Conservation (phyloP, 2,888 invertebrate genomes). For the Prenolepis imparis region DNA sequence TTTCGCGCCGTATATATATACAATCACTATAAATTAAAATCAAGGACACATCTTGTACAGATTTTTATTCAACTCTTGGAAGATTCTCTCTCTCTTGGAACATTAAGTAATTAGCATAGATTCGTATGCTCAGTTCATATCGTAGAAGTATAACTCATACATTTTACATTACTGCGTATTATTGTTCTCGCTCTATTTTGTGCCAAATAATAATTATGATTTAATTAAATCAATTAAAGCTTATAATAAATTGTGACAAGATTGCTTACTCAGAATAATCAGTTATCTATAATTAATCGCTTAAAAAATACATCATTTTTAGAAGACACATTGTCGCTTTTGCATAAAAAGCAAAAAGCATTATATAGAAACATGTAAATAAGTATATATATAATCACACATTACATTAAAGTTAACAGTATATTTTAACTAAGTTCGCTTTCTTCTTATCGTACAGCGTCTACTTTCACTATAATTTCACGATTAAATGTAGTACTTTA, state of each 20-base stretch:
- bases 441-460: neutral
- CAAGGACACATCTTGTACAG: conserved; percentile 29
- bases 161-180: conserved; percentile 14
- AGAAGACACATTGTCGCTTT: neutral
- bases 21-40: neutral
- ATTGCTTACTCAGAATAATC: conserved; percentile 10
- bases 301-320: conserved; percentile 28
- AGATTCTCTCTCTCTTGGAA: too few relatives aligned
- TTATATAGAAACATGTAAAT: conserved; percentile 32
- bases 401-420: conserved; percentile 4
- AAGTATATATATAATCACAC: conserved; percentile 7
- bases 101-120: conserved; percentile 48
- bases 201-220: conserved; percentile 7
- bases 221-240: neutral
- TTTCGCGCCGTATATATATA: neutral
- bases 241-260: conserved; percentile 21
- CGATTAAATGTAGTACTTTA: neutral
- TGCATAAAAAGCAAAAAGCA: conserved; percentile 35
- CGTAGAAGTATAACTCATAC: conserved; percentile 10
- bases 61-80: conserved; percentile 63
- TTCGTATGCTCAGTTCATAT: conserved; percentile 20
- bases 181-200: neutral
- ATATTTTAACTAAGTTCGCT: conserved; percentile 4
- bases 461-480: conserved; percentile 23
- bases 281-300: conserved; percentile 1